Evolutionary conservation across 2,797 vertebrate genomes (phyloP), one percentile per base, ranked within the genome.

Genomic region (Danionella dracula): DNA sequence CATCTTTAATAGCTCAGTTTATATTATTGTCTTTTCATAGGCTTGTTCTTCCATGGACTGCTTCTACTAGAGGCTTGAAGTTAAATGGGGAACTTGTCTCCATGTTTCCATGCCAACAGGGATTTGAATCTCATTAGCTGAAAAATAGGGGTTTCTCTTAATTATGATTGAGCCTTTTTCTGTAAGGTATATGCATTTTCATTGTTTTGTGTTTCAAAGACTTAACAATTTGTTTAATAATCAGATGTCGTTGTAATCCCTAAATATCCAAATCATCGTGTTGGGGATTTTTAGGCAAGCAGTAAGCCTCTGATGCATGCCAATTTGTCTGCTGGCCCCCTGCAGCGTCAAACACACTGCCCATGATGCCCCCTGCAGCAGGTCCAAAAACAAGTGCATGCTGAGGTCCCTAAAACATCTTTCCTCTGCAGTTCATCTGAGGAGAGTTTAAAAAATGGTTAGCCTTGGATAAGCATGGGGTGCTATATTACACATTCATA

Each of bases 61-160:
- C 51, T 67, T 51, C 62, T 58, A 41, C 65, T 35, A 29, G 57
- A 70, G 35, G 41, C 58, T 16, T 60, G 35, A 44, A 31, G 40
- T 38, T n/a, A 35, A 7, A 32, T 54, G 13, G 58, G 40, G 37
- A 13, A 40, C 12, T 45, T 55, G 46, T 59, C 72, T 62, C 70
- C 73, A 76, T 10, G 73, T 79, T 79, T 76, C 75, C 75, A 79
- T 79, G 73, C 75, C 78, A 74, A 77, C 75, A 50, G 57, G 71
- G 54, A 71, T 67, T 38, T 41, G 48, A 66, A 60, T 77, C 70
- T 76, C 76, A 76, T 79, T 74, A 77, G 32, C 58, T 51, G 42
- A 59, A 71, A 77, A 70, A 50, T 66, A 41, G 58, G 71, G 66
- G 69, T 54, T 68, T 70, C 50, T 70, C 64, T 76, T 77, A 76